Base-by-base conservation (phyloP, 2,888 invertebrate genomes). In the Zeuzera pyrina region DNA sequence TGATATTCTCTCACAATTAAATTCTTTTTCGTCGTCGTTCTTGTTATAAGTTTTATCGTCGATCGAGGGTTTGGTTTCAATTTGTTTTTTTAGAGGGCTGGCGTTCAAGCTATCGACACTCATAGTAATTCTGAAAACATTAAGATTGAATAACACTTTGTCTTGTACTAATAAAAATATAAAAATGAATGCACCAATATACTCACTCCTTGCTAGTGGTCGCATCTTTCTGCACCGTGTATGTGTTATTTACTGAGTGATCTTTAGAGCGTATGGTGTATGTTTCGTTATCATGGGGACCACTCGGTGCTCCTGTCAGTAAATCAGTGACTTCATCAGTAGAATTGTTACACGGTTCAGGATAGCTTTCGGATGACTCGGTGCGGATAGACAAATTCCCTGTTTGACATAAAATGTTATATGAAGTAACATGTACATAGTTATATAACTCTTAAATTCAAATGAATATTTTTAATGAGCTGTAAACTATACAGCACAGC, bases 91-190 rank as follows among this genome's bases (percentile, higher is more conserved):
- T 23, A 48, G 50, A 2, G 69, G 73, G 42, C 74, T 78, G 43
- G 55, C 70, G 58, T 83, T 84, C 42, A 84, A 59, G 45, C 84
- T 84, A 52, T 84, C 84, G 26, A 70, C 77, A 49, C 83, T 84
- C 76, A 84, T 79, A 22, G 83, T 78, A 25, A 70, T 52, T 50
- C 84, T 84, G 67, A 10, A 55, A 64, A 36, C 31, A 41, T 36
- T 35, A 10, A 10, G 11, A 28, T 10, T 5, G 8, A 19, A 19
- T 19, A 19, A 19, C 1, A 30, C 11, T 15, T 2, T 12, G 2
- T 30, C 13, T 22, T 3, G 2, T 2, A 31, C 22, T 22, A 13
- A 3, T 14, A 10, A 12, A 21, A 13, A 24, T 5, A 22, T 10
- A 11, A 10, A 7, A 10, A 15, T 7, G 3, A 19, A 12, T 16